These are phyloP conservation scores for Perccottus glenii DNA, from an alignment of 2,113 vertebrate species.

Conservation along the genomic window DNA sequence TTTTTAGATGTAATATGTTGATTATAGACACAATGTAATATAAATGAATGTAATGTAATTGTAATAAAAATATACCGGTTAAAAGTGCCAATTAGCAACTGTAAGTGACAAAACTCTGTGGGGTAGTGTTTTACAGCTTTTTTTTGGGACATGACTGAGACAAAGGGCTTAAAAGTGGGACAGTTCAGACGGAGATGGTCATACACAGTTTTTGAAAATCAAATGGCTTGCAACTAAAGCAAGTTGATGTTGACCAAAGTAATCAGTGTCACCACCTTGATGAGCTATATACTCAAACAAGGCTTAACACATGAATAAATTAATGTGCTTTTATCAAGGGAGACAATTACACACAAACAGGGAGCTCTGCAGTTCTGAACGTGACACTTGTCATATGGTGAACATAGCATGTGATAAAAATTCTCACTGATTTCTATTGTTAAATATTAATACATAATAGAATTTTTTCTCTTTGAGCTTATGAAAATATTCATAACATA, in stretches of 20 bases:
- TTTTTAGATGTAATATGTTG: too few species aligned
- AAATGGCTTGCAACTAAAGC: too few species aligned
- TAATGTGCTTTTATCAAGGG: slow-evolving; percentile 40
- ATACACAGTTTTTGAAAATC: too few species aligned
- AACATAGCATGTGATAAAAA: neutral
- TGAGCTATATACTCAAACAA: slow-evolving; percentile 40
- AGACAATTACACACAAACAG: slow-evolving; percentile 59
- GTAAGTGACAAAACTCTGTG: too few species aligned
- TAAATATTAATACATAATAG: neutral
- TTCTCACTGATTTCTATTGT: neutral
- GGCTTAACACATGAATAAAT: slow-evolving; percentile 25
- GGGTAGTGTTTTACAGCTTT: too few species aligned
- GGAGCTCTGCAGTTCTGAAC: slow-evolving; percentile 13
- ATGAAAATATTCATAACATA: slow-evolving; percentile 11
- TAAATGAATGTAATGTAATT: too few species aligned
- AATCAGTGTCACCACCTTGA: slow-evolving; percentile 25
- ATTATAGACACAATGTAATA: too few species aligned
- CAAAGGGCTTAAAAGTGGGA: too few species aligned
- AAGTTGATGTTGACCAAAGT: slow-evolving; percentile 3
- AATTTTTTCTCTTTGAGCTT: slow-evolving; percentile 6
- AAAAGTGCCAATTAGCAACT: too few species aligned
- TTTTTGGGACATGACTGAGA: too few species aligned
- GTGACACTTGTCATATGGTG: slow-evolving; percentile 13
- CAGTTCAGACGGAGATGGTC: too few species aligned
- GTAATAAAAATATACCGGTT: too few species aligned